Evolutionary conservation across 2,113 vertebrate species (phyloP).

Genomic region (Amia ocellicauda): DNA sequence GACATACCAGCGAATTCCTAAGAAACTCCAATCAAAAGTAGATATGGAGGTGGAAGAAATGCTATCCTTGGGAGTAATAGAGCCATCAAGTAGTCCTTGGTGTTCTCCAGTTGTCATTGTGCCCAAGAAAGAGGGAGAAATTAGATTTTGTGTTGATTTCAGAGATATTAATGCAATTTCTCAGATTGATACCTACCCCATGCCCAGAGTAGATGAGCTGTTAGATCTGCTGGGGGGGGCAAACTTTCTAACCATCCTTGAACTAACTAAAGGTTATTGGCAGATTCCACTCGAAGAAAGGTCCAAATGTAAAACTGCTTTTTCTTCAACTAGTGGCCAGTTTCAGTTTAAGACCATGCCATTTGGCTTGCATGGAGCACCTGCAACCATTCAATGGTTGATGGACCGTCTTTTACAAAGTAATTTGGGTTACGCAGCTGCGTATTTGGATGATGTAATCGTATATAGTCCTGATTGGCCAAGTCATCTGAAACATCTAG

Average conservation of each 20-base stretch:
- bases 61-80: background rate
- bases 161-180: conserved; percentile 1
- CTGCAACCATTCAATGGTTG: background rate
- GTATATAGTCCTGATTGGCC: background rate
- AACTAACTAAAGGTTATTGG: conserved; percentile 14
- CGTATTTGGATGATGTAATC: conserved; percentile 3
- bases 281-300: background rate
- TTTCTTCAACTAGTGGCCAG: background rate
- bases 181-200: conserved; percentile 9
- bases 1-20: too few relatives aligned
- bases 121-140: background rate
- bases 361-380: conserved; percentile 9
- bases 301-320: background rate
- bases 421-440: background rate
- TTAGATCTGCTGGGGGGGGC: background rate
- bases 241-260: background rate
- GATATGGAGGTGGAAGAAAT: conserved; percentile 1
- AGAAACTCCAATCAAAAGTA: too few relatives aligned
- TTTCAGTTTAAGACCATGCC: conserved; percentile 4
- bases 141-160: conserved; percentile 17
- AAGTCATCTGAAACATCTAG: background rate
- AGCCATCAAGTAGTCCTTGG: background rate
- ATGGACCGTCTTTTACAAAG: conserved; percentile 5
- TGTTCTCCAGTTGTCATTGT: background rate
- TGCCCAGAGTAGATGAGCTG: conserved; percentile 6